Percentiles rank a stretch among this genome's conserved stretches.
Evolutionary conservation across 2,113 vertebrate genomes (phyloP).

Genomic region (Daphoenositta chrysoptera): DNA sequence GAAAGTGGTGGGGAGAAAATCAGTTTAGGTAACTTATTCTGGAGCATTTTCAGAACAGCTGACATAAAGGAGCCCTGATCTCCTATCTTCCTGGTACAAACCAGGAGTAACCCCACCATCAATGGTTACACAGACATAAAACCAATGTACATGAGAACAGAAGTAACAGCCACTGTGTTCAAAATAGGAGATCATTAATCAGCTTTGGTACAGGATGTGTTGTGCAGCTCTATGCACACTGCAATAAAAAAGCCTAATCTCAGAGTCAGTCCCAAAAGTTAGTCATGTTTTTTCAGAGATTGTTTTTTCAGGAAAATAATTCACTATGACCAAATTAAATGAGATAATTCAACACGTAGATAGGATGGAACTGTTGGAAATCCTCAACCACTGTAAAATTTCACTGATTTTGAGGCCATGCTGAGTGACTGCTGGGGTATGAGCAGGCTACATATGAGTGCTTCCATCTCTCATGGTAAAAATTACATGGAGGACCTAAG

Average conservation of each 20-base stretch:
- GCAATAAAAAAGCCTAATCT: not conserved
- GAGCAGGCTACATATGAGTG: fast-evolving
- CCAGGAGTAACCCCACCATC: not conserved
- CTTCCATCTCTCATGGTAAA: not conserved
- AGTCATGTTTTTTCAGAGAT: not conserved
- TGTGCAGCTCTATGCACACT: not conserved
- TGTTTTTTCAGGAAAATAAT: not conserved
- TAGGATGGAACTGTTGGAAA: not conserved
- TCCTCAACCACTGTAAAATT: not conserved
- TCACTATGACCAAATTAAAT: not conserved
- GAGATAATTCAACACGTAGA: not conserved
- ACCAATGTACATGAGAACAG: not conserved
- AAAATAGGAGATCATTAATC: not conserved
- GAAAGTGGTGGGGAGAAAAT: conserved; percentile 13
- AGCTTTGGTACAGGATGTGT: not conserved
- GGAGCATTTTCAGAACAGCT: conserved; percentile 27
- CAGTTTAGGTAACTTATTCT: conserved; percentile 12
- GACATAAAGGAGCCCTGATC: not conserved
- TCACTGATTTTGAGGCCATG: not conserved
- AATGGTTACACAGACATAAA: not conserved
- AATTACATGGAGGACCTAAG: not conserved
- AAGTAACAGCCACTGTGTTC: not conserved
- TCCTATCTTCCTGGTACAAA: not conserved
- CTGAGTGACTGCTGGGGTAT: not conserved
- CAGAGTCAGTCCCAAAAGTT: not conserved